Evolutionary conservation across 2,113 vertebrate genomes (phyloP), one percentile per base, ranked within the genome.

Genomic region (Petroica traversi): DNA sequence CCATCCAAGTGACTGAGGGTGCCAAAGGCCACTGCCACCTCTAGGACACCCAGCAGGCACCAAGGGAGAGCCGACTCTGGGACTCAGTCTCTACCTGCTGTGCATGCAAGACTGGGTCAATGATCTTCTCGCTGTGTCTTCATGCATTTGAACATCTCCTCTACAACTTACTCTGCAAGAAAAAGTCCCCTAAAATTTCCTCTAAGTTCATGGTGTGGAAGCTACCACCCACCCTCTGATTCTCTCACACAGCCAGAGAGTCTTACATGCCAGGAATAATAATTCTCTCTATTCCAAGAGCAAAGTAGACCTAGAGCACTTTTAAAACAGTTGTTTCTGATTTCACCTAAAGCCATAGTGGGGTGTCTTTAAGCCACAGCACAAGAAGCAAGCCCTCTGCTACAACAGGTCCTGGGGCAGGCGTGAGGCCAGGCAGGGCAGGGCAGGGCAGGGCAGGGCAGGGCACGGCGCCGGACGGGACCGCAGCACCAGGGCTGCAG

Each of bases 381-480:
- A 0, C 29, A 43, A n/a, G 6, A 3, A 19, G 22, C 28, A 5
- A 24, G 26, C 8, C 15, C 58, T 62, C 31, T 54, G 38, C 14
- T 38, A n/a, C 41, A 78, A 7, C 11, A 55, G 8, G 14, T 49
- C 33, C 48, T 2, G 5, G 46, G 52, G 61, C 3, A 1, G 66
- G n/a, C 0, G 0, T 1, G 0, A 6, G 8, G 66, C 55, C 59
- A 3, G 0, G n/a, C n/a, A n/a, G n/a, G n/a, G n/a, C n/a, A n/a
- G n/a, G n/a, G n/a, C n/a, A n/a, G n/a, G n/a, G n/a, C n/a, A n/a
- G n/a, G 45, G 38, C 45, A 29, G 14, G n/a, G 33, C 67, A 72
- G 5, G 28, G 19, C 52, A 64, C 1, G 1, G 57, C 4, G 4
- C 36, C 1, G 0, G 29, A 51, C 1, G 4, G 41, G 57, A 54